These are phyloP conservation scores for Brachyalestes nurse DNA, from an alignment of 2,797 vertebrate genomes.

Conservation along the genomic window DNA sequence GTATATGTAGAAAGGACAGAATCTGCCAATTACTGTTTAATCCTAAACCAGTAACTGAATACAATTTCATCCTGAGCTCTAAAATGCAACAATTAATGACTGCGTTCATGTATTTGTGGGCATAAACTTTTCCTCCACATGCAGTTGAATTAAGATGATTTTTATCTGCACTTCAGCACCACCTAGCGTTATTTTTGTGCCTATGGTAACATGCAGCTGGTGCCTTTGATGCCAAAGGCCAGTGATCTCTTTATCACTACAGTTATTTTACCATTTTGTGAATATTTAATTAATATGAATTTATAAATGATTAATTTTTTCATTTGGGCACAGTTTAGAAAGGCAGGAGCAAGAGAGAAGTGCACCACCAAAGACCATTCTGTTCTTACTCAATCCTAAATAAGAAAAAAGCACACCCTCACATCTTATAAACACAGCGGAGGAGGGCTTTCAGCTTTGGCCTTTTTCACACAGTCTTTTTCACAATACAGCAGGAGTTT, in stretches of 20 bases:
- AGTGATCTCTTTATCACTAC: background rate
- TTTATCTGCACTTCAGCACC: background rate
- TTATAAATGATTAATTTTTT: too few relatives aligned
- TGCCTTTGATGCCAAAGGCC: background rate
- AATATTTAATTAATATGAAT: background rate
- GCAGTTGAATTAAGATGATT: background rate
- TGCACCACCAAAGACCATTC: background rate
- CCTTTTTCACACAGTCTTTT: constrained; percentile 20
- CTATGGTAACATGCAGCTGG: background rate
- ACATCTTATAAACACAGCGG: background rate
- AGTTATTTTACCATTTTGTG: background rate
- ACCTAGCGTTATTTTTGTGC: background rate
- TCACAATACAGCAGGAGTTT: background rate
- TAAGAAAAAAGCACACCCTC: background rate
- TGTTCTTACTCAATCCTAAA: background rate
- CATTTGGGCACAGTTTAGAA: too few relatives aligned
- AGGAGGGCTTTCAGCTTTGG: constrained; percentile 8
- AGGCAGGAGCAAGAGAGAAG: too few relatives aligned
- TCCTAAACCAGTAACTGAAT: too few relatives aligned
- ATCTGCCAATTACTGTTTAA: background rate
- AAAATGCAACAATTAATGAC: background rate
- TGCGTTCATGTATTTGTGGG: background rate
- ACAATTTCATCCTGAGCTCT: background rate
- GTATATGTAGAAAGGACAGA: background rate
- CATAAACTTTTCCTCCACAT: background rate